Base-by-base conservation (phyloP, 1,140 invertebrate genomes). In the Papilio polyxenes region DNA sequence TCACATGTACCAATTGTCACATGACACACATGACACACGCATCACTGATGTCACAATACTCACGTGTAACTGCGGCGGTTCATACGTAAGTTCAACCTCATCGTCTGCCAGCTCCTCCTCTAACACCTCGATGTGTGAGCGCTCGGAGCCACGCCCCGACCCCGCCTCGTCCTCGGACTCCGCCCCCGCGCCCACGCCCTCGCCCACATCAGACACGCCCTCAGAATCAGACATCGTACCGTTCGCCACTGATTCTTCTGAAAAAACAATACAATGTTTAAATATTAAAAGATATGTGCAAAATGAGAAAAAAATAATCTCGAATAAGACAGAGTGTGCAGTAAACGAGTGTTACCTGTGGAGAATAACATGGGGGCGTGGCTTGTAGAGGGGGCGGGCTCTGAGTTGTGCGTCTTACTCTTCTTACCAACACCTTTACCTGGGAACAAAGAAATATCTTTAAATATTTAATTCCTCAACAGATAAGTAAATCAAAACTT, bases 371-470 rank as follows among this genome's bases (percentile, higher is more conserved):
- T 80, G n/a, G 84, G 82, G 78, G 83, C 82, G 20, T 84, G 82
- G 82, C 86, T 85, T 74, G 85, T 86, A 48, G 87, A 84, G 15
- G 87, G 85, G 1, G 80, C 84, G 1, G 88, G 84, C 31, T 84
- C 80, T 9, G 84, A 84, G 79, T 83, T 81, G 76, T 82, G 82
- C 40, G 80, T 88, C 72, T 89, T 91, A 9, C 89, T 92, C 86
- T 92, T 92, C 87, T 92, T 92, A 15, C 91, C 91, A 0, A 92
- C 85, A 13, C 91, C 91, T 76, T 92, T 92, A 31, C 91, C 91
- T 92, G 84, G 0, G 48, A 76, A 82, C 13, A 69, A 0, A 51
- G 6, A 51, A 44, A 44, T 44, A 4, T 44, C 2, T 2, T 40
- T 2, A 44, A 44, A 3, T 44, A 44, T 44, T 6, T 44, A 44